phyloP scores from a whole-genome alignment of 2,888 invertebrate species.

The Scelioninae gen. 1 region DNA sequence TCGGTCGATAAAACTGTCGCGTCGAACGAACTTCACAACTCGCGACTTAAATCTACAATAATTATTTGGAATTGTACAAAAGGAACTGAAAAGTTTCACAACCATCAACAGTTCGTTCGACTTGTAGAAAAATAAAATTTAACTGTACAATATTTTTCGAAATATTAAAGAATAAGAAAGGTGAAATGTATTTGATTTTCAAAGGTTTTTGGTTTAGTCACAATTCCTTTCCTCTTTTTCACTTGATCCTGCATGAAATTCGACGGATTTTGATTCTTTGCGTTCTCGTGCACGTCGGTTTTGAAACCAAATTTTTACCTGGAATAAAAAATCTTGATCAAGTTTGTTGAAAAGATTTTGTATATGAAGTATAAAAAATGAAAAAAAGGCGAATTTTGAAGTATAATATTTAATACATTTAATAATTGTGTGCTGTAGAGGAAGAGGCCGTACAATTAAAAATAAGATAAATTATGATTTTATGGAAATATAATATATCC shows the following conservation, averaged over 20 bases:
- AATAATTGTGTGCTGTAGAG: too few relatives aligned
- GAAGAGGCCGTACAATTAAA: too few relatives aligned
- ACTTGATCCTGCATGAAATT: slow-evolving; percentile 12
- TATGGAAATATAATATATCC: too few relatives aligned
- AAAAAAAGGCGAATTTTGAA: too few relatives aligned
- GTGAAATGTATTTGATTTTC: background rate
- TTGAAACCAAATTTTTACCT: slow-evolving; percentile 91
- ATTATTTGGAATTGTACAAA: slow-evolving; percentile 49
- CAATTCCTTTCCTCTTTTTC: slow-evolving; percentile 38
- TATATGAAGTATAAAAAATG: too few relatives aligned
- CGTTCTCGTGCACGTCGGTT: slow-evolving; percentile 91
- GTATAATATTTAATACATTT: too few relatives aligned
- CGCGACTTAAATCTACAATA: slow-evolving; percentile 17
- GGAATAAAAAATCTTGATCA: slow-evolving; percentile 62
- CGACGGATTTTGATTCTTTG: slow-evolving; percentile 85
- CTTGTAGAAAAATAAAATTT: slow-evolving; percentile 45
- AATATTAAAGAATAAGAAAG: slow-evolving; percentile 30
- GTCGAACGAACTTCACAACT: slow-evolving; percentile 21
- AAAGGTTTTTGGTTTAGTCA: slow-evolving; percentile 6
- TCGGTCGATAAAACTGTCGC: slow-evolving; percentile 20
- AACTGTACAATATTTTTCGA: slow-evolving; percentile 60
- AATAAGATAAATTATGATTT: too few relatives aligned
- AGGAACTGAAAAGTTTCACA: slow-evolving; percentile 41
- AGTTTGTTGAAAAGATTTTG: too few relatives aligned
- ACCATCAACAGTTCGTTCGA: slow-evolving; percentile 29